These are phyloP conservation scores for Metellina segmentata DNA, from an alignment of 2,888 invertebrate species.

Conservation along the genomic window DNA sequence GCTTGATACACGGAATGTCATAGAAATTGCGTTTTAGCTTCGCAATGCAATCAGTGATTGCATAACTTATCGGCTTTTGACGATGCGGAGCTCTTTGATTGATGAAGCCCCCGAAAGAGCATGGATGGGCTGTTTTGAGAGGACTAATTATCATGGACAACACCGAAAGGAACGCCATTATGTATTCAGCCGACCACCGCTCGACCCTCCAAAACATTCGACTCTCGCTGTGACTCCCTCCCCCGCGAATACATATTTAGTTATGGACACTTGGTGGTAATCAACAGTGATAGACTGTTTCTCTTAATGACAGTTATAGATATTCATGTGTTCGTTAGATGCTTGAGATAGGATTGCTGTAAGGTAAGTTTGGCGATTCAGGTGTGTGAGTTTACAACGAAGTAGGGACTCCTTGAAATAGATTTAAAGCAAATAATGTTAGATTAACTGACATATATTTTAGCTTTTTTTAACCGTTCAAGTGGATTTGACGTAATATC, in stretches of 20 bases:
- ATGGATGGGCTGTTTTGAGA: constrained; percentile 22
- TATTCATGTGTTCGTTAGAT: neutral
- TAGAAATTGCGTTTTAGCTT: constrained; percentile 37
- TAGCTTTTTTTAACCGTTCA: too few species aligned
- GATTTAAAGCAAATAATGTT: too few species aligned
- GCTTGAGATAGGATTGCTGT: neutral
- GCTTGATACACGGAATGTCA: constrained; percentile 1
- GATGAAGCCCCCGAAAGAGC: constrained; percentile 29
- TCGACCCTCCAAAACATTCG: neutral
- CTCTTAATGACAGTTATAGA: constrained; percentile 35
- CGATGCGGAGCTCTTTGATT: constrained; percentile 33
- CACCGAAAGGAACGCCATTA: constrained; percentile 47
- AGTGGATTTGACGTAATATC: too few species aligned
- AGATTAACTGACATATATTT: too few species aligned
- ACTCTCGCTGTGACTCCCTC: neutral
- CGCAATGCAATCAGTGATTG: constrained; percentile 35
- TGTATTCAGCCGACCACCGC: constrained; percentile 25
- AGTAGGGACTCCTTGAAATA: too few species aligned
- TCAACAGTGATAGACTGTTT: constrained; percentile 34
- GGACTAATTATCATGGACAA: constrained; percentile 55
- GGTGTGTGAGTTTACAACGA: neutral
- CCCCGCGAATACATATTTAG: constrained; percentile 50
- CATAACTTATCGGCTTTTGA: constrained; percentile 69
- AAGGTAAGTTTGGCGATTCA: neutral
- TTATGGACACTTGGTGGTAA: constrained; percentile 27